Evolutionary conservation across 2,797 vertebrate species (phyloP).

Genomic region (Gorsachius magnificus): DNA sequence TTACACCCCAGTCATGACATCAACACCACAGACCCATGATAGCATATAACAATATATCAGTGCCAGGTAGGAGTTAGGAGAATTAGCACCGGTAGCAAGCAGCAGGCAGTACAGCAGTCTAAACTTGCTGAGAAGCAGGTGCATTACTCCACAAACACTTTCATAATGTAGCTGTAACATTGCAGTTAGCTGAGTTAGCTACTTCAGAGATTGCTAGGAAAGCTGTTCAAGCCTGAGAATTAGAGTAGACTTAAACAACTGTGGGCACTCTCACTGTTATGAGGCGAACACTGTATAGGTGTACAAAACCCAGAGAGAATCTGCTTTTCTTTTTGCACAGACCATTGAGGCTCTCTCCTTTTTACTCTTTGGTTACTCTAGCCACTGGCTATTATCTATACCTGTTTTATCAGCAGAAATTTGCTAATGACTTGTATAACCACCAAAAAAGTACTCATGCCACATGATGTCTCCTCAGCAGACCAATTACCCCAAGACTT

Average conservation of each 20-base stretch:
- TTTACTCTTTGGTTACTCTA: background rate
- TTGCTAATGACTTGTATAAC: background rate
- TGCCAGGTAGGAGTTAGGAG: background rate
- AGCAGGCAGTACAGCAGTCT: background rate
- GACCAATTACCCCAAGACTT: background rate
- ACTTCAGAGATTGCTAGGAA: background rate
- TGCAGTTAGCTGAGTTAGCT: background rate
- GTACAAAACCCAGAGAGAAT: background rate
- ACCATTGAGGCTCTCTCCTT: background rate
- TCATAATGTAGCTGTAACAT: background rate
- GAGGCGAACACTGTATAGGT: background rate
- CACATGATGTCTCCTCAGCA: background rate
- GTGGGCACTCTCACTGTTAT: background rate
- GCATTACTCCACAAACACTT: background rate
- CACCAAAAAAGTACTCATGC: background rate
- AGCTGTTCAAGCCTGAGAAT: background rate
- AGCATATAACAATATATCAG: fast-evolving
- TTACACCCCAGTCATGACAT: background rate
- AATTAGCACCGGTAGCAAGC: background rate
- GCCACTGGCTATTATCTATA: background rate
- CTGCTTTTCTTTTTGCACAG: background rate
- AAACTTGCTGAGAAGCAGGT: background rate
- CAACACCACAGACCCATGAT: background rate
- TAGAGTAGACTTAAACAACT: background rate
- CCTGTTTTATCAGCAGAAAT: background rate